These are phyloP conservation scores for human DNA, from an alignment of 2,113 vertebrate species.

Conservation along the genomic window GRCh38 chr14:97201001-97201500, in stretches of 20 bases:
- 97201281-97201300: not conserved
- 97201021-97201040: not conserved
- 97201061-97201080: not conserved
- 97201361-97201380: not conserved
- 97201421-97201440: no score
- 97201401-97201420: not conserved
- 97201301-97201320: not conserved
- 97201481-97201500: not conserved
- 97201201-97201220: not conserved
- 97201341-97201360: no score
- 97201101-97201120: not conserved
- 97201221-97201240: no score
- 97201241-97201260: no score
- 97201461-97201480: not conserved
- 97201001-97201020: not conserved
- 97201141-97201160: no score
- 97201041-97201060: not conserved
- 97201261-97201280: fast-evolving
- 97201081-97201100: not conserved
- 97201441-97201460: not conserved
- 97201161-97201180: not conserved
- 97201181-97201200: fast-evolving
- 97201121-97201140: no score
- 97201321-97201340: not conserved
- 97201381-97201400: not conserved